Percentiles rank a stretch among this genome's conserved stretches.
Evolutionary conservation across 1,140 invertebrate genomes (phyloP).

Genomic region (Atta texana): DNA sequence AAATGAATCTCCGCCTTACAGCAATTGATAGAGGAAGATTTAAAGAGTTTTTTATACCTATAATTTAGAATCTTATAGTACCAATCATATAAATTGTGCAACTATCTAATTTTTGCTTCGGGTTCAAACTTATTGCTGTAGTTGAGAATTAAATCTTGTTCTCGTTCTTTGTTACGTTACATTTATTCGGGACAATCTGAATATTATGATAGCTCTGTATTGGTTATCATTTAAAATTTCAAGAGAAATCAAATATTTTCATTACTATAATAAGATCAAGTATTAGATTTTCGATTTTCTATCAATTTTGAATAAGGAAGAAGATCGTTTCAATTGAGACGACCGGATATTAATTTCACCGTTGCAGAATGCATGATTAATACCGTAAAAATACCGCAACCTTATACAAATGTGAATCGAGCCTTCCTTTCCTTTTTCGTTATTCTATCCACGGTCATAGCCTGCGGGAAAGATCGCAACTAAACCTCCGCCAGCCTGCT

Average conservation of each 20-base stretch:
- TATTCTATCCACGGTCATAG: constrained; percentile 39
- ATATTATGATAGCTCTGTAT: neutral
- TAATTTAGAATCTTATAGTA: too few relatives aligned
- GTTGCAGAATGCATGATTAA: neutral
- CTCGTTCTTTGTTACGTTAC: neutral
- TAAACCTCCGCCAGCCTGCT: constrained; percentile 48
- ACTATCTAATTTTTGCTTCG: too few relatives aligned
- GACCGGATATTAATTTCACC: constrained; percentile 22
- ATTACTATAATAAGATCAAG: neutral
- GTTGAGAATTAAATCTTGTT: constrained; percentile 60
- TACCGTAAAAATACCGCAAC: constrained; percentile 33
- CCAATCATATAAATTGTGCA: too few relatives aligned
- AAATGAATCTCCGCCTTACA: too few relatives aligned
- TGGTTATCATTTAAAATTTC: neutral
- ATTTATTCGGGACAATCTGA: neutral
- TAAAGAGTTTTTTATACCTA: too few relatives aligned
- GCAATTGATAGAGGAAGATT: too few relatives aligned
- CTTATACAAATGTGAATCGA: constrained; percentile 38
- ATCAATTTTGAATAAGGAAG: neutral
- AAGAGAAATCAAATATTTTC: neutral
- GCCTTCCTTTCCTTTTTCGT: constrained; percentile 31
- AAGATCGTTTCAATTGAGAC: neutral
- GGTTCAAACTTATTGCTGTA: neutral
- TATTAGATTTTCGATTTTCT: neutral
- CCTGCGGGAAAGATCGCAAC: constrained; percentile 10